Percentiles rank a stretch among this genome's conserved stretches.
phyloP scores from a whole-genome alignment of 2,113 vertebrate genomes.

The Suncus etruscus region DNA sequence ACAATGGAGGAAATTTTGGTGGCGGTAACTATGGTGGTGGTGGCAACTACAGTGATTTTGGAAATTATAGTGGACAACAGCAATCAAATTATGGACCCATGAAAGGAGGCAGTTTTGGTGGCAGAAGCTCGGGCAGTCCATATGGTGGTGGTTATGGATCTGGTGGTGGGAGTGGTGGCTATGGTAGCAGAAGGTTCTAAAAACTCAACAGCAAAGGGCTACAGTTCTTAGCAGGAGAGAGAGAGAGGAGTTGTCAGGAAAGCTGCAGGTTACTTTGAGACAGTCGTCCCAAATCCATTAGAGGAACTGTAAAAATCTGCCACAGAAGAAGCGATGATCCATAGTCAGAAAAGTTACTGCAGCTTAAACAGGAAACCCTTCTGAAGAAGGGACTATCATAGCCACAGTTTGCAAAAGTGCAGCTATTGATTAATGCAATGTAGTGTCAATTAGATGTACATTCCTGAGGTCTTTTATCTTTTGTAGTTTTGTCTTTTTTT shows the following conservation, averaged over 20 bases:
- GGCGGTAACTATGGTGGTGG: too few relatives aligned
- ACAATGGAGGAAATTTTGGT: too few relatives aligned
- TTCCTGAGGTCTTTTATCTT: slow-evolving; percentile 93
- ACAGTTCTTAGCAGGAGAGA: slow-evolving; percentile 99
- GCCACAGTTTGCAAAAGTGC: slow-evolving; percentile 94
- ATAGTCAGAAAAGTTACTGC: slow-evolving; percentile 94
- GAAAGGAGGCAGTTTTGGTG: too few relatives aligned
- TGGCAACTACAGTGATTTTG: too few relatives aligned
- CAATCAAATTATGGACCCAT: too few relatives aligned
- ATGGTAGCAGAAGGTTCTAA: too few relatives aligned
- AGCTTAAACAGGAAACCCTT: slow-evolving; percentile 95
- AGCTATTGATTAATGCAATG: slow-evolving; percentile 92
- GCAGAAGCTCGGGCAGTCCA: too few relatives aligned
- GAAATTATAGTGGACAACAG: too few relatives aligned
- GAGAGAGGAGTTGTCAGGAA: slow-evolving; percentile 99
- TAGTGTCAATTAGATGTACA: slow-evolving; percentile 94
- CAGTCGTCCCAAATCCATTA: slow-evolving; percentile 97
- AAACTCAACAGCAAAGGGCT: slow-evolving; percentile 84
- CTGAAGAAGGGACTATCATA: slow-evolving; percentile 96
- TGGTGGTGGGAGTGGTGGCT: too few relatives aligned
- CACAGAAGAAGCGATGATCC: slow-evolving; percentile 92
- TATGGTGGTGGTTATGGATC: too few relatives aligned
- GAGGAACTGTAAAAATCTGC: slow-evolving; percentile 94
- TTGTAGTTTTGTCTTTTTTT: slow-evolving; percentile 94
- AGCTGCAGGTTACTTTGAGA: slow-evolving; percentile 99